Evolutionary conservation across 2,888 invertebrate genomes (phyloP).

Genomic region (Hoplodrina blanda): DNA sequence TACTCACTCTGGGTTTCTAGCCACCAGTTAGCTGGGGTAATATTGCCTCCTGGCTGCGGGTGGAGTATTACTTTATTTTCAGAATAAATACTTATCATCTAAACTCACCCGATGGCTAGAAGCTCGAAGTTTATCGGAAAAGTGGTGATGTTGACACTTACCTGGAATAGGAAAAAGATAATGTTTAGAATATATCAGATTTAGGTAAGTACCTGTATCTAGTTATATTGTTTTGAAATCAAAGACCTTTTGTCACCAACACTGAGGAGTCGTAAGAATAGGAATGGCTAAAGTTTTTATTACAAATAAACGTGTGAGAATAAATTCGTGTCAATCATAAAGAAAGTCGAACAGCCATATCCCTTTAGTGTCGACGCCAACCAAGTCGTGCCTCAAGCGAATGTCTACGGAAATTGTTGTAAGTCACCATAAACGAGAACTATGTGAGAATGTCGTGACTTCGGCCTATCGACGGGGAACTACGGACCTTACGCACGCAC

Average conservation of each 20-base stretch:
- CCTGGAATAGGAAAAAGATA: constrained; percentile 31
- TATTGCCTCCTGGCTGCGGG: not conserved
- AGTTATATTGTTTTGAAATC: not conserved
- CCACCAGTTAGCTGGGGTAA: not conserved
- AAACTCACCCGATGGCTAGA: constrained; percentile 19
- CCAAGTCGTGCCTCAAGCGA: constrained; percentile 48
- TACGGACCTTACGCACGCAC: constrained; percentile 40
- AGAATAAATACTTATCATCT: not conserved
- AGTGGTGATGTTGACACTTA: constrained; percentile 22
- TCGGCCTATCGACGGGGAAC: constrained; percentile 19
- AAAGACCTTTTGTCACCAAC: not conserved
- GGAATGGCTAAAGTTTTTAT: constrained; percentile 16
- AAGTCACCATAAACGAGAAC: constrained; percentile 50
- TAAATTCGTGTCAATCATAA: constrained; percentile 42
- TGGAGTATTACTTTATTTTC: not conserved
- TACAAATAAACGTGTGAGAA: constrained; percentile 17
- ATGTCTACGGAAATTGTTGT: constrained; percentile 44
- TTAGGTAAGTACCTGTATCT: too few species aligned
- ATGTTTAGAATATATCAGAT: not conserved
- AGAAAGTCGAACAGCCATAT: constrained; percentile 43
- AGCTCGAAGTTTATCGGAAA: not conserved
- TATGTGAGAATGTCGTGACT: constrained; percentile 62
- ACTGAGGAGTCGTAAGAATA: not conserved
- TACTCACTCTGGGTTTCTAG: not conserved
- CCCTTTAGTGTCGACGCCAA: constrained; percentile 37